A percentile compares a stretch with the other conserved stretches of the same genome.
These are phyloP conservation scores for Homarus americanus DNA, from an alignment of 1,140 invertebrate genomes.

Conservation along the genomic window DNA sequence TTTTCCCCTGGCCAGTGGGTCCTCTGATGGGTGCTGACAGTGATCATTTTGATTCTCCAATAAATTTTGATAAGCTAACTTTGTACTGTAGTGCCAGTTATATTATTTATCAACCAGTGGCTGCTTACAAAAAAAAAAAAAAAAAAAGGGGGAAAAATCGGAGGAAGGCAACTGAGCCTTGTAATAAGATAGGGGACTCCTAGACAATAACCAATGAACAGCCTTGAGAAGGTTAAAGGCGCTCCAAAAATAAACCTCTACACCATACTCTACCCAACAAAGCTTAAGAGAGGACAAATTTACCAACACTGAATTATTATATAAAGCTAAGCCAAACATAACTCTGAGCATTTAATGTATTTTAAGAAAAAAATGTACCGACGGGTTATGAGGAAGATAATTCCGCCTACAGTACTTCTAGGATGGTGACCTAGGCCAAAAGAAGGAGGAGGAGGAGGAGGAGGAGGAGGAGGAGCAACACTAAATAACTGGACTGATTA, in stretches of 20 bases:
- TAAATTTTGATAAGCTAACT: neutral
- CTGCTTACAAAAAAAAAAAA: neutral
- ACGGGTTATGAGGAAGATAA: neutral
- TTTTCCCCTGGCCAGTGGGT: constrained; percentile 41
- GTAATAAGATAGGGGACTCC: constrained; percentile 2
- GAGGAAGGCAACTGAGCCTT: neutral
- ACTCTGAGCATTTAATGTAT: neutral
- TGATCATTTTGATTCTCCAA: neutral
- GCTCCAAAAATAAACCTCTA: constrained; percentile 28
- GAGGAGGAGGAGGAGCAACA: no score
- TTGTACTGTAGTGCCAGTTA: neutral
- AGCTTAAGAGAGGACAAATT: neutral
- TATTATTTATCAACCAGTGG: neutral
- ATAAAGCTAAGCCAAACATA: neutral
- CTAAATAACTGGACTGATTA: neutral
- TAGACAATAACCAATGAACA: neutral
- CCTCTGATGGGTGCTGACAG: constrained; percentile 32
- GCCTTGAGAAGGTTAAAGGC: constrained; percentile 9
- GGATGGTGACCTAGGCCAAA: neutral
- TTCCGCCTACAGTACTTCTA: neutral
- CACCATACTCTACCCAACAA: constrained; percentile 37
- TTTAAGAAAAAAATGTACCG: neutral
- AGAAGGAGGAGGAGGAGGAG: no score
- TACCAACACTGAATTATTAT: neutral
- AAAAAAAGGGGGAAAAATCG: neutral